These are phyloP conservation scores for Icerya purchasi DNA, from an alignment of 2,888 invertebrate species.

Conservation along the genomic window DNA sequence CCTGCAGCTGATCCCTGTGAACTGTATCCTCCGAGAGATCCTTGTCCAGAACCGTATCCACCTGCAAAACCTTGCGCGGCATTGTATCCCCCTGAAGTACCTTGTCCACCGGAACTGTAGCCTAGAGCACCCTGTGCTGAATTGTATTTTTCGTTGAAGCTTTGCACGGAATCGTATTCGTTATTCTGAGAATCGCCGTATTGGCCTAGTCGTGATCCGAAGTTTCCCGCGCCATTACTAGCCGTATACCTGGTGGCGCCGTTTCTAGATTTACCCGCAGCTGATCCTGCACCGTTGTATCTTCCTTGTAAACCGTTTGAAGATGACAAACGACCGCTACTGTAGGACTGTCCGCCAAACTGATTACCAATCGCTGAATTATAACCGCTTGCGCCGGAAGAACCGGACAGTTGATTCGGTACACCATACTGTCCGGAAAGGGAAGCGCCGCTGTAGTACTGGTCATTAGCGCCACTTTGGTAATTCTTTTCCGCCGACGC, in stretches of 20 bases:
- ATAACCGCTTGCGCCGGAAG: constrained; percentile 18
- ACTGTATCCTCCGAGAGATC: constrained; percentile 17
- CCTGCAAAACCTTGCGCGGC: constrained; percentile 13
- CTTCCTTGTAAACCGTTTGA: neutral
- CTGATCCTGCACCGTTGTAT: neutral
- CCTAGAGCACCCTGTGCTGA: constrained; percentile 2
- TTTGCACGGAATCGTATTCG: neutral
- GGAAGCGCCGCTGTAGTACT: neutral
- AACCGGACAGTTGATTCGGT: neutral
- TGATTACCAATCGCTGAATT: constrained; percentile 14
- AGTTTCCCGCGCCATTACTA: constrained; percentile 18
- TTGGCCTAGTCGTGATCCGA: constrained; percentile 18
- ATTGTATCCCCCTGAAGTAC: neutral
- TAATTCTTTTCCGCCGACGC: too few species aligned
- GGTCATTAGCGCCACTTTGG: neutral
- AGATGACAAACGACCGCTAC: constrained; percentile 4
- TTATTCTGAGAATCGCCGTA: constrained; percentile 7
- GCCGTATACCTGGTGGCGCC: constrained; percentile 14
- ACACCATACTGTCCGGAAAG: constrained; percentile 14
- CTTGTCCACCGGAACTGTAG: constrained; percentile 5
- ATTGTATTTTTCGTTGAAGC: constrained; percentile 9
- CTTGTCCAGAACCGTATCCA: constrained; percentile 17
- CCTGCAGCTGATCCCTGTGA: constrained; percentile 14
- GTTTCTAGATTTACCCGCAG: constrained; percentile 7
- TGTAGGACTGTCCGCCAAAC: too few species aligned